Percentiles rank a stretch among this genome's conserved stretches.
Evolutionary conservation across 2,888 invertebrate genomes (phyloP).

Genomic region (Pseudococcus viburni): DNA sequence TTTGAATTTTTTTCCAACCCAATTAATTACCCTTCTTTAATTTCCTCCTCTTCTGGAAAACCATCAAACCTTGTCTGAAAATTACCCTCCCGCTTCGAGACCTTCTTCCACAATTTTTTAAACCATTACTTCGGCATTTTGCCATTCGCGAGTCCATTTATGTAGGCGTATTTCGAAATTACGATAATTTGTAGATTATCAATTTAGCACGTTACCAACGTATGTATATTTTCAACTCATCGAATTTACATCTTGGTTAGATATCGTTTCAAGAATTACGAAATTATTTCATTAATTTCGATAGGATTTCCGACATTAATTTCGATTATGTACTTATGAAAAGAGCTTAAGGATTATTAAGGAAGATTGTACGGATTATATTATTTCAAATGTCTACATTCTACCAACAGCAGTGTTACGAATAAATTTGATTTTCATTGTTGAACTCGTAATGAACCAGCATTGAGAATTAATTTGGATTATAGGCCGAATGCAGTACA

Average conservation of each 20-base stretch:
- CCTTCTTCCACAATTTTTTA: background rate
- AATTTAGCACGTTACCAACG: background rate
- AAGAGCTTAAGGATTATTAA: slow-evolving; percentile 51
- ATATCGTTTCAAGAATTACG: slow-evolving; percentile 40
- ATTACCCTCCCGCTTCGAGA: no score
- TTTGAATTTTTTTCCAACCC: no score
- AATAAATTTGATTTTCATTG: slow-evolving; percentile 56
- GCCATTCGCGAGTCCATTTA: background rate
- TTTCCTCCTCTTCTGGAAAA: no score
- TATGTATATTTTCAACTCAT: background rate
- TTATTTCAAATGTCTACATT: slow-evolving; percentile 43
- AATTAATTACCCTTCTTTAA: no score
- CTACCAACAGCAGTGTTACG: background rate
- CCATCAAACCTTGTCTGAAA: no score
- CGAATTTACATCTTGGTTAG: background rate
- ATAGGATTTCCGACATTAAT: slow-evolving; percentile 48
- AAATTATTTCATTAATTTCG: slow-evolving; percentile 44
- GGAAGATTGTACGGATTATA: slow-evolving; percentile 42
- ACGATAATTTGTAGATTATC: slow-evolving; percentile 3
- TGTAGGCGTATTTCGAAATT: background rate
- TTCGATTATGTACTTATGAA: slow-evolving; percentile 49
- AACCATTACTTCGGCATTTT: background rate
- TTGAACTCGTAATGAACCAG: slow-evolving; percentile 19
- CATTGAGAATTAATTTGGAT: slow-evolving; percentile 23
- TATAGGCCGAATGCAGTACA: background rate